phyloP scores from a whole-genome alignment of 2,113 vertebrate species.

The Casuarius casuarius region DNA sequence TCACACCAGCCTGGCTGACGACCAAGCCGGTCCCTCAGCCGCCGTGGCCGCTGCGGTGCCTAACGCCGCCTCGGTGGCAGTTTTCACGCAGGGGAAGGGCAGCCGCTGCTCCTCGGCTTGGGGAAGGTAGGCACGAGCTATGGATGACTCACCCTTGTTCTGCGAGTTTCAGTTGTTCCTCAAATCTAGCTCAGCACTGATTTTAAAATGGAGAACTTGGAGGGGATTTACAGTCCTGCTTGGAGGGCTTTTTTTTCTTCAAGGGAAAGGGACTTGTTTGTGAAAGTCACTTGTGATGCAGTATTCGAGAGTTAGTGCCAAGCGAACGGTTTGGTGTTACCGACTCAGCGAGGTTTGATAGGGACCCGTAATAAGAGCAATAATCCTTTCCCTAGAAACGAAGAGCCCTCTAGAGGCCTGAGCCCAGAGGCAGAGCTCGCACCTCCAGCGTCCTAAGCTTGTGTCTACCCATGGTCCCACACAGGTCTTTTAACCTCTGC shows the following conservation, averaged over 20 bases:
- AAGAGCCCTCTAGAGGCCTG: not conserved
- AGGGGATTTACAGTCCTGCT: not conserved
- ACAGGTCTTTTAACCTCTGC: not conserved
- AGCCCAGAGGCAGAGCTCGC: not conserved
- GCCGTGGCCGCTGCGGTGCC: fast-evolving
- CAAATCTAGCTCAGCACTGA: not conserved
- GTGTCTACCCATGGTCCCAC: not conserved
- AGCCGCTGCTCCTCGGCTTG: not conserved
- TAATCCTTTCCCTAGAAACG: not conserved
- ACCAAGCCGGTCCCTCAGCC: fast-evolving
- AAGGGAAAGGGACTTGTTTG: not conserved
- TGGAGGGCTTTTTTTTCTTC: not conserved
- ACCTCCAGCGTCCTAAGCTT: not conserved
- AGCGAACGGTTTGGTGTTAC: no score
- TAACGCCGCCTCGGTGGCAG: fast-evolving
- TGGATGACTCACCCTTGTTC: fast-evolving
- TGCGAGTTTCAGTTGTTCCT: not conserved
- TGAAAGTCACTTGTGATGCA: not conserved
- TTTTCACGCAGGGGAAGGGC: fast-evolving
- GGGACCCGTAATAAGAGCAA: not conserved
- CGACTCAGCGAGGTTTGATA: not conserved
- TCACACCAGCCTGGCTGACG: not conserved
- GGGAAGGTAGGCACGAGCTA: fast-evolving
- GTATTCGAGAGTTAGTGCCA: not conserved
- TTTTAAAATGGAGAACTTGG: not conserved